phyloP scores from a whole-genome alignment of 2,113 vertebrate genomes.

The Leptodactylus fuscus region DNA sequence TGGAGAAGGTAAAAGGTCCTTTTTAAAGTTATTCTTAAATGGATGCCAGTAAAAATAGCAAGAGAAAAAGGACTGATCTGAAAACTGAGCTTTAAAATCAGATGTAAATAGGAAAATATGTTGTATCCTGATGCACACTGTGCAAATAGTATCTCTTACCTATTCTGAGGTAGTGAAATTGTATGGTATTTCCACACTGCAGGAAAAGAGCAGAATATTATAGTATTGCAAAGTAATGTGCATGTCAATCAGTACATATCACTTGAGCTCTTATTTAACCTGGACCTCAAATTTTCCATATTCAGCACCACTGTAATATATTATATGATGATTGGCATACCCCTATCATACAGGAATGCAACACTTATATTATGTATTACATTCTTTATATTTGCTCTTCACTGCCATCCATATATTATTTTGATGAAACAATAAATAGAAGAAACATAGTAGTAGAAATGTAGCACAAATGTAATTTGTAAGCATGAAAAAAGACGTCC shows the following conservation, averaged over 20 bases:
- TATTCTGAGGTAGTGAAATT: conserved; percentile 50
- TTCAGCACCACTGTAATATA: not conserved
- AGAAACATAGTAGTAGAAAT: too few relatives aligned
- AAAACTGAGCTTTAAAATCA: conserved; percentile 10
- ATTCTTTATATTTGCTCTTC: not conserved
- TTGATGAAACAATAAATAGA: not conserved
- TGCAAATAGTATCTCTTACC: conserved; percentile 52
- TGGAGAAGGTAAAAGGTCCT: too few relatives aligned
- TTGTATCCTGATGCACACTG: conserved; percentile 45
- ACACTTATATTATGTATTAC: not conserved
- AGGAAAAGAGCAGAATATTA: conserved; percentile 47
- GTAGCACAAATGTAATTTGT: too few relatives aligned
- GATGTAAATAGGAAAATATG: conserved; percentile 47
- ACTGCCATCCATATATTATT: not conserved
- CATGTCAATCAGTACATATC: conserved; percentile 48
- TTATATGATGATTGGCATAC: not conserved
- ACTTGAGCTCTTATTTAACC: conserved; percentile 22
- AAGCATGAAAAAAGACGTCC: too few relatives aligned
- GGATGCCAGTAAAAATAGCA: not conserved
- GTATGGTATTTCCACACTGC: conserved; percentile 49
- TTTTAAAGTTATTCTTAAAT: not conserved
- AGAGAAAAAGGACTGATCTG: not conserved
- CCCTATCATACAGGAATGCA: not conserved
- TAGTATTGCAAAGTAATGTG: conserved; percentile 28
- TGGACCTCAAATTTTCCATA: not conserved